phyloP scores from a whole-genome alignment of 2,113 vertebrate species.

The Dasyornis broadbenti region DNA sequence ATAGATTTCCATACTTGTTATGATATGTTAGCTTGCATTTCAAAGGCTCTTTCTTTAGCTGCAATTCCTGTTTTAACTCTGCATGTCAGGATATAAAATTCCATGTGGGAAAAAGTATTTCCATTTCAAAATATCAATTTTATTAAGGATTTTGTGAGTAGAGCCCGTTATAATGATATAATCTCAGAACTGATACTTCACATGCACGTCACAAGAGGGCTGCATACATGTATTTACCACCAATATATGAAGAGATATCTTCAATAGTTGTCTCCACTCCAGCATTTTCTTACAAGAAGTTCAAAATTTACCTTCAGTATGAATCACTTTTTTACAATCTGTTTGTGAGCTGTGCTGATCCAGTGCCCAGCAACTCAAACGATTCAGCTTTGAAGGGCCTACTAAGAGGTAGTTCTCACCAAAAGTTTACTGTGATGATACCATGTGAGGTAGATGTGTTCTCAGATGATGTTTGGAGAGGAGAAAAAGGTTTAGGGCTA shows the following conservation, averaged over 20 bases:
- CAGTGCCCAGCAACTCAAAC: neutral
- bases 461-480: neutral
- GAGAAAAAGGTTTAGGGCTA: neutral
- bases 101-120: no score
- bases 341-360: neutral
- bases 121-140: neutral
- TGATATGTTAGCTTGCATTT: neutral
- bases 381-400: neutral
- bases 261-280: neutral
- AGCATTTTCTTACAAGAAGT: neutral
- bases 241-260: neutral
- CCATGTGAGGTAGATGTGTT: neutral
- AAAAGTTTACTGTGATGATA: neutral
- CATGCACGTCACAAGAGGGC: neutral
- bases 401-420: neutral
- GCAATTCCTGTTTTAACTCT: neutral
- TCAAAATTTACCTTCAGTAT: neutral
- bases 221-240: neutral
- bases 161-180: neutral
- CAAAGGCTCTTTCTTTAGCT: neutral
- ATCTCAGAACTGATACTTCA: neutral
- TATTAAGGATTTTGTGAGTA: neutral
- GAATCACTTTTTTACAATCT: neutral
- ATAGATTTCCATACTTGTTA: neutral
- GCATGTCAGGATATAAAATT: no score